A percentile compares a stretch with the other conserved stretches of the same genome.
Conservation (phyloP, 2,113 vertebrate genomes). For the Nothobranchius kuhntae region DNA sequence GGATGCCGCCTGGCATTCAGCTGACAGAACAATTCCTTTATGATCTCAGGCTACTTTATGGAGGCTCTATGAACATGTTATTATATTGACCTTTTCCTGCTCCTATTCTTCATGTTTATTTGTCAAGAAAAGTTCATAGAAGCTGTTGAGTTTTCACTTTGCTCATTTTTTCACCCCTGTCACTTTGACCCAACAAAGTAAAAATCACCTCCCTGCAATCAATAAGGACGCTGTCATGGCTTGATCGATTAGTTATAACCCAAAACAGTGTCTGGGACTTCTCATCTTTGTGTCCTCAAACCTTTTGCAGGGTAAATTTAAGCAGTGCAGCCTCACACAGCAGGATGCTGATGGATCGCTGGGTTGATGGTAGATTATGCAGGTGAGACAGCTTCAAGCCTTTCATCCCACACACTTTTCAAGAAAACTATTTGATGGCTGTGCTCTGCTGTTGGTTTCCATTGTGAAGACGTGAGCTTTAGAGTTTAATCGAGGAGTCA, state of each 20-base stretch:
- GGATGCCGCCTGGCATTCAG: constrained; percentile 46
- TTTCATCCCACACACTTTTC: constrained; percentile 59
- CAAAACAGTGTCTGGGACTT: constrained; percentile 48
- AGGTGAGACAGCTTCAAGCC: constrained; percentile 58
- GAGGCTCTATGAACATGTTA: constrained; percentile 34
- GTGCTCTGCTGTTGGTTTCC: constrained; percentile 18
- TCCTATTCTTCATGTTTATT: constrained; percentile 55
- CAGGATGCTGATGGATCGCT: constrained; percentile 57
- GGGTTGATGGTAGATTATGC: constrained; percentile 61
- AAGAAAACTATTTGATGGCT: constrained; percentile 35
- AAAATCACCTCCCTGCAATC: constrained; percentile 28
- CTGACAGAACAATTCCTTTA: constrained; percentile 51
- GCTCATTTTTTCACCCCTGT: constrained; percentile 22
- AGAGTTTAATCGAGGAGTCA: constrained; percentile 35
- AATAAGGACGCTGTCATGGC: constrained; percentile 50
- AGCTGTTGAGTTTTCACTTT: constrained; percentile 18
- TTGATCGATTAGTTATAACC: constrained; percentile 50
- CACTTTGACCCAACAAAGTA: constrained; percentile 31
- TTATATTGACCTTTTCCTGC: constrained; percentile 50
- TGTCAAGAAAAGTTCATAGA: constrained; percentile 3
- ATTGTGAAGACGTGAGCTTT: constrained; percentile 33
- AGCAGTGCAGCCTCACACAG: constrained; percentile 23
- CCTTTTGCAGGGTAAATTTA: constrained; percentile 44
- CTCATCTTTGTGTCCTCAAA: constrained; percentile 26
- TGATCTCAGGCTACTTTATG: constrained; percentile 44